These are phyloP conservation scores for Operophtera brumata DNA, from an alignment of 2,888 invertebrate species.

Conservation along the genomic window DNA sequence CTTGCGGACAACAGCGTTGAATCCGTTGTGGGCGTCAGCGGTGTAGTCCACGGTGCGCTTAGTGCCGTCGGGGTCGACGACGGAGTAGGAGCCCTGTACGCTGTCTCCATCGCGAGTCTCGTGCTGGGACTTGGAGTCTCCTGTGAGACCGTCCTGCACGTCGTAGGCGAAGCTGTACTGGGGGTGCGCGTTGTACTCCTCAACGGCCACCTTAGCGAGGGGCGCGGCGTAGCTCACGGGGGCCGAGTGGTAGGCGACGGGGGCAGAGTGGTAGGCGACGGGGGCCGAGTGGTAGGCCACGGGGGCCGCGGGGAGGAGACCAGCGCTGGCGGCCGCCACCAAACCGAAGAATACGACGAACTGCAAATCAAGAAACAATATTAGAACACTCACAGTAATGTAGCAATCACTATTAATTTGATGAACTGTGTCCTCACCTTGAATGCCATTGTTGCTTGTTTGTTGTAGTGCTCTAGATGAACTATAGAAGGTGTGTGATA, in stretches of 20 bases:
- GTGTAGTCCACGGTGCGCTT: slow-evolving; percentile 76
- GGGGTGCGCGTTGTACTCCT: slow-evolving; percentile 56
- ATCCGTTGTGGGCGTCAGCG: slow-evolving; percentile 71
- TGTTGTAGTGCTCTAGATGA: slow-evolving; percentile 21
- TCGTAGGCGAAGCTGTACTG: slow-evolving; percentile 79
- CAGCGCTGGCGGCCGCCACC: slow-evolving; percentile 37
- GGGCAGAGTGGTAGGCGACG: slow-evolving; percentile 47
- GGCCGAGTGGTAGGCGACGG: no score
- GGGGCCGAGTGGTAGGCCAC: slow-evolving; percentile 31
- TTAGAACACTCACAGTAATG: slow-evolving; percentile 45
- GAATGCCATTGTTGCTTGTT: slow-evolving; percentile 32
- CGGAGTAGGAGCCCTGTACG: slow-evolving; percentile 75
- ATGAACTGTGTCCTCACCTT: slow-evolving; percentile 18
- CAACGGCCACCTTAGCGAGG: slow-evolving; percentile 45
- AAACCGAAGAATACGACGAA: slow-evolving; percentile 38
- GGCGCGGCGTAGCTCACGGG: slow-evolving; percentile 41
- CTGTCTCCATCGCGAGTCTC: slow-evolving; percentile 77
- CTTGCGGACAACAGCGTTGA: slow-evolving; percentile 75
- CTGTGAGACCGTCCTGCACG: slow-evolving; percentile 74
- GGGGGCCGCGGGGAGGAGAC: slow-evolving; percentile 32
- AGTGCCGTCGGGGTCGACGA: slow-evolving; percentile 76
- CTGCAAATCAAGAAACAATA: slow-evolving; percentile 25
- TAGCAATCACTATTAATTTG: no score
- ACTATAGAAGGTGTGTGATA: slow-evolving; percentile 21
- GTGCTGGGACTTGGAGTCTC: slow-evolving; percentile 72